Conservation (phyloP, 1,140 invertebrate species). For the Tetraneura akinire region DNA sequence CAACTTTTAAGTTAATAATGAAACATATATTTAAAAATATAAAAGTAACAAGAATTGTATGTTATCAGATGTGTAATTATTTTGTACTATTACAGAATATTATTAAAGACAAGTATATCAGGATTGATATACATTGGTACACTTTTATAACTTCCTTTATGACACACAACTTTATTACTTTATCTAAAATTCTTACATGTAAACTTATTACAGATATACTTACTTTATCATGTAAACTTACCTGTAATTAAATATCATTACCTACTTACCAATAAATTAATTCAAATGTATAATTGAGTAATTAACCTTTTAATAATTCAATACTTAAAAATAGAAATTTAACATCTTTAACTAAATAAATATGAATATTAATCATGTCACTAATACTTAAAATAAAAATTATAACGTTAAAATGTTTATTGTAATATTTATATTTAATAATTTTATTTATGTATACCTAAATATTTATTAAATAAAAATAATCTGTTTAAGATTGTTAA, state of each 20-base stretch:
- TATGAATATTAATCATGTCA: background rate
- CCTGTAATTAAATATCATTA: background rate
- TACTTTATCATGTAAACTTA: too few species aligned
- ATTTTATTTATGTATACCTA: too few species aligned
- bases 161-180: conserved; percentile 4
- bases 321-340: background rate
- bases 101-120: background rate
- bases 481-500: too few species aligned
- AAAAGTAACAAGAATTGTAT: background rate
- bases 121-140: background rate
- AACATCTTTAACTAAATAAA: background rate
- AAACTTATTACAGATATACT: too few species aligned
- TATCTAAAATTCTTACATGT: background rate
- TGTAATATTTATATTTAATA: too few species aligned
- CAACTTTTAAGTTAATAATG: background rate
- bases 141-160: conserved; percentile 15
- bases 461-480: background rate
- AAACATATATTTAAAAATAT: background rate
- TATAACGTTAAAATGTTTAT: too few species aligned
- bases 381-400: too few species aligned
- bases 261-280: background rate
- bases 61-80: background rate
- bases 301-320: conserved; percentile 7
- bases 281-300: background rate
- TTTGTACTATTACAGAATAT: background rate